phyloP scores from a whole-genome alignment of 1,140 invertebrate genomes.

The Littorina saxatilis region DNA sequence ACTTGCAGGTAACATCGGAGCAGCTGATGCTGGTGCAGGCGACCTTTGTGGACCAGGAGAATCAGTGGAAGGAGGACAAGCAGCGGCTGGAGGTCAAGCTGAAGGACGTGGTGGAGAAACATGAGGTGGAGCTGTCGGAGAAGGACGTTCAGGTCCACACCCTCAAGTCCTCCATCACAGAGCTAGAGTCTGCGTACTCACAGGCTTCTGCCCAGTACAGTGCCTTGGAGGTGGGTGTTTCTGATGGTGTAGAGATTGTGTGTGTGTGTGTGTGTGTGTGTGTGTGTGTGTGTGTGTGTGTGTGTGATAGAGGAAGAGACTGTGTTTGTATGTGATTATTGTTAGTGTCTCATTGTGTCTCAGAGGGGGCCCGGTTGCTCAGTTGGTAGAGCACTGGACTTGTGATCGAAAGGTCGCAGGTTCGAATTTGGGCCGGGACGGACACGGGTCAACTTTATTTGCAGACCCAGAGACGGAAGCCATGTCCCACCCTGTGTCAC shows the following conservation, averaged over 20 bases:
- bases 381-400: too few species aligned
- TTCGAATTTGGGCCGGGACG: too few species aligned
- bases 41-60: constrained; percentile 84
- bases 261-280: too few species aligned
- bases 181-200: constrained; percentile 66
- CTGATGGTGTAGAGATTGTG: not conserved
- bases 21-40: constrained; percentile 88
- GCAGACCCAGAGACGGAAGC: too few species aligned
- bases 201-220: constrained; percentile 66
- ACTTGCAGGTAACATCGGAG: constrained; percentile 80
- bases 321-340: too few species aligned
- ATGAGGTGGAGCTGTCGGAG: constrained; percentile 68
- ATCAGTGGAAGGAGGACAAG: constrained; percentile 84
- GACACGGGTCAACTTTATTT: too few species aligned
- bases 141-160: constrained; percentile 78
- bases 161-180: constrained; percentile 56
- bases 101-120: constrained; percentile 70
- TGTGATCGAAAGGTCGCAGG: too few species aligned
- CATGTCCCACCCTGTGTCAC: too few species aligned
- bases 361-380: too few species aligned
- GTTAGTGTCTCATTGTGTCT: too few species aligned
- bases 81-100: constrained; percentile 79
- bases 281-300: too few species aligned
- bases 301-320: too few species aligned
- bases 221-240: constrained; percentile 43